Base-by-base conservation (phyloP, 1,140 invertebrate species). In the Lamellibrachia luymesi region DNA sequence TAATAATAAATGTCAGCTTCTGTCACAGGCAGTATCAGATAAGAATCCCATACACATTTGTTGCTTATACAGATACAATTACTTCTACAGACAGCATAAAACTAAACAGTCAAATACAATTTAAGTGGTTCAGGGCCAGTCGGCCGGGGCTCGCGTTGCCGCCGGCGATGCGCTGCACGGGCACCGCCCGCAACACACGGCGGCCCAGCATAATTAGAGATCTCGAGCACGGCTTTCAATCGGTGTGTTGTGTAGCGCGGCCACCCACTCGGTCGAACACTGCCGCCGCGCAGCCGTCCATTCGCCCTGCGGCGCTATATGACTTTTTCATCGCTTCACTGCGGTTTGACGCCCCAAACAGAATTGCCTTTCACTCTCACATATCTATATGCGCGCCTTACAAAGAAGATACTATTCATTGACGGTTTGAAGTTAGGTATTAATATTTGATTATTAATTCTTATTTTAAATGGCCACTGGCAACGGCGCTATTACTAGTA, bases 391-490 rank as follows among this genome's bases (percentile, higher is more conserved):
- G 64, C 64, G 64, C 5, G 64, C 13, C 64, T 17, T 22, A 80
- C 17, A 80, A 80, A 80, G 17, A 22, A 80, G 64, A 80, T 80
- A 80, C 13, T 22, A 80, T 10, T 6, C 64, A 10, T 80, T 17
- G 64, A 22, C 64, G 5, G 25, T 22, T 4, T 80, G 64, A 80
- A 80, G 64, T 80, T 10, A 22, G 64, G 64, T 80, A 80, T 80
- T 10, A 80, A 80, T 80, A 80, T 80, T 80, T 80, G 64, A 80
- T 80, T 80, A 80, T 80, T 80, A 80, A 80, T 80, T 80, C 64
- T 56, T 22, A 2, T 80, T 80, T 80, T 80, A 10, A 80, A 80
- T 80, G 0, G 64, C 64, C 25, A 80, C 64, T 80, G 4, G 64
- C 64, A 22, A 80, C 25, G 7, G 25, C 25, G 13, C 25, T 80